Evolutionary conservation across 1,140 invertebrate genomes (phyloP), one percentile per base, ranked within the genome.

Genomic region (Drosophila sproati): DNA sequence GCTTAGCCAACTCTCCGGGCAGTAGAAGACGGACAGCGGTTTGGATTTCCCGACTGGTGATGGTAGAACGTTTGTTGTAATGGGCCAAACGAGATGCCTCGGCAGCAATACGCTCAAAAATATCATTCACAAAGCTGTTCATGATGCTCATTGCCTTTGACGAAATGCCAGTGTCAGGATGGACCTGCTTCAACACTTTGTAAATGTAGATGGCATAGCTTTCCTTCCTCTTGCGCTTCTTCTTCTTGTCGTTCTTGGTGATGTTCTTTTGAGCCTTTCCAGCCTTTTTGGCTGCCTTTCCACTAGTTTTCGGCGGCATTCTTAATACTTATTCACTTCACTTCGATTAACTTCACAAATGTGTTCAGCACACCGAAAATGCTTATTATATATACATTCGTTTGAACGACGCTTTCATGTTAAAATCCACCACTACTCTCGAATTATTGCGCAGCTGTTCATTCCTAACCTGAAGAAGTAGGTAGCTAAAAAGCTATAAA

Each of bases 101-200:
- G 7, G 94, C 94, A 32, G 95, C 95, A 80, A 96, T 96, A 32
- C 95, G 93, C 77, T 96, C 95, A 78, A 95, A 96, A 59, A 96
- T 95, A 78, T 96, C 95, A 79, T 94, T 94, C 37, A 95, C 95
- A 86, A 96, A 96, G 48, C 93, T 94, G 86, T 94, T 94, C 94
- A 95, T 95, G 80, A 95, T 94, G 32, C 93, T 94, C 94, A 94
- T 95, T 0, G 94, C 94, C 82, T 95, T 95, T 48, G 92, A 93
- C 8, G 95, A 95, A 43, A 96, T 95, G 37, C 95, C 95, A 64
- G 95, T 96, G 81, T 96, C 93, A 2, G 95, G 95, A 88, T 96
- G 95, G 5, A 96, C 95, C 86, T 96, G 95, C 78, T 96, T 95
- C 81, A 97, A 80, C 10, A 96, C 93, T 80, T 96, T 96, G 92